Base-by-base conservation (phyloP, 2,888 invertebrate genomes). In the Gryllus longicercus region DNA sequence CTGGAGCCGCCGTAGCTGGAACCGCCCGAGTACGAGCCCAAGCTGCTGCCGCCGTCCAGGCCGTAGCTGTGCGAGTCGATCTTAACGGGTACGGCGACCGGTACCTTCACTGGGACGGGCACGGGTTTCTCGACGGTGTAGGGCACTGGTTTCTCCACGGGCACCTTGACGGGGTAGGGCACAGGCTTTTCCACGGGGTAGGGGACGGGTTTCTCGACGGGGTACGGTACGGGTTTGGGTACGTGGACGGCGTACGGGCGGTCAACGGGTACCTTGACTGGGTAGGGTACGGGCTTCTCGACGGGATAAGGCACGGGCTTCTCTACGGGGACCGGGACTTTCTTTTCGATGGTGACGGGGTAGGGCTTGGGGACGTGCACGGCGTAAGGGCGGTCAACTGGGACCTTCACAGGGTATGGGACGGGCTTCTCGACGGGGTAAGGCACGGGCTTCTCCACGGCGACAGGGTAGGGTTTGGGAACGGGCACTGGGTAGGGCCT, bases 151-250 rank as follows among this genome's bases (percentile, higher is more conserved):
- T 84, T 84, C 75, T 85, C 84, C 75, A 92, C 91, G 14, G 91
- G 93, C 50, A 94, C 93, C 85, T 94, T 94, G 11, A 95, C 93
- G 78, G 89, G 90, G 84, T 92, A 92, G 50, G 95, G 95, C 83
- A 94, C 93, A 74, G 92, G 93, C 85, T 94, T 94, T 82, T 94
- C 94, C 2, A 95, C 94, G 82, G 93, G 92, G 21, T 93, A 92
- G 11, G 93, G 93, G 10, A 93, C 90, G 75, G 92, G 94, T 85
- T 91, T 90, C 77, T 93, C 92, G 63, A 95, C 92, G 82, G 93
- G 93, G 83, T 91, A 92, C 82, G 94, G 94, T 78, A 93, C 93
- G 76, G 93, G 93, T 85, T 92, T 93, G 38, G 91, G 91, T 82
- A 93, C 92, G 85, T 90, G 90, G 18, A 93, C 93, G 83, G 91